These are phyloP conservation scores for Zosterops hypoxanthus DNA, from an alignment of 2,113 vertebrate species.

Conservation along the genomic window DNA sequence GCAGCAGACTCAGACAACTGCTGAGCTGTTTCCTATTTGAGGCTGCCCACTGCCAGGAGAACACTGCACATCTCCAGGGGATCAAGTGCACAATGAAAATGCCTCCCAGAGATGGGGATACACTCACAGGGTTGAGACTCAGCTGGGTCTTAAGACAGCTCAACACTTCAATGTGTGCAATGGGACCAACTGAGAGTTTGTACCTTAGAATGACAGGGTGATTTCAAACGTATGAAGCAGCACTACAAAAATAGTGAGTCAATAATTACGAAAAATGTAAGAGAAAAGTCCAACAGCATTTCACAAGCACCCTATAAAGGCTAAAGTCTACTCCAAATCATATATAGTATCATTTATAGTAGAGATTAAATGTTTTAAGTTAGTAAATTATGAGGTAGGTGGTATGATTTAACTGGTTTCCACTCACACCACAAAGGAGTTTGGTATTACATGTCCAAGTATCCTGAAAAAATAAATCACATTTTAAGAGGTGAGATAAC, in stretches of 20 bases:
- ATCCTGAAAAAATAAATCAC: background rate
- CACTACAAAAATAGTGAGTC: background rate
- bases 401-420: background rate
- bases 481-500: slow-evolving; percentile 2
- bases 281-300: background rate
- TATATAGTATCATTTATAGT: background rate
- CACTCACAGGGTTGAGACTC: background rate
- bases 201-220: background rate
- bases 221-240: background rate
- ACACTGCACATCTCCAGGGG: background rate
- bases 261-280: background rate
- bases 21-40: background rate
- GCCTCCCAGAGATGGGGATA: background rate
- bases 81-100: background rate
- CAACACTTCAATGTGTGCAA: background rate
- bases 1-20: background rate
- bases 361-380: background rate
- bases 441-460: background rate
- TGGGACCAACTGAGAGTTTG: background rate
- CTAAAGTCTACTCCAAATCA: background rate
- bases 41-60: background rate
- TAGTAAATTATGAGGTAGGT: background rate
- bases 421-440: background rate
- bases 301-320: background rate
- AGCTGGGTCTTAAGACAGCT: background rate